A percentile compares a stretch with the other conserved stretches of the same genome.
Evolutionary conservation across 2,888 invertebrate genomes (phyloP).

Genomic region (Caenorhabditis sinica): DNA sequence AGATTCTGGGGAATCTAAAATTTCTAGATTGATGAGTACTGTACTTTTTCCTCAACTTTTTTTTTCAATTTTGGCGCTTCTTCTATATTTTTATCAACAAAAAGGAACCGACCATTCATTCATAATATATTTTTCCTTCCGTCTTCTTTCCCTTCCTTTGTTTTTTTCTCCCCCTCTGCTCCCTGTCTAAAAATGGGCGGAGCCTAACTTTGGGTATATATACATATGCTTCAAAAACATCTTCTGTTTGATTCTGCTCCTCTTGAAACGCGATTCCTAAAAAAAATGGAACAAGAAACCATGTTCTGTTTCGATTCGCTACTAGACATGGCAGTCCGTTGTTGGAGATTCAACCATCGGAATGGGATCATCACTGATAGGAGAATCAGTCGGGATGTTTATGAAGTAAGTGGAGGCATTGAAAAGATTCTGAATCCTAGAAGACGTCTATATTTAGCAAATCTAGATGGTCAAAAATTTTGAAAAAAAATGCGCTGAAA

Average conservation of each 20-base stretch:
- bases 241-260: no score
- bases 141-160: not conserved
- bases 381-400: conserved; percentile 7
- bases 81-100: conserved; percentile 5
- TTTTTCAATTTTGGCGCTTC: conserved; percentile 1
- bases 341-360: conserved; percentile 32
- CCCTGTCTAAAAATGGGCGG: conserved; percentile 11
- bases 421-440: not conserved
- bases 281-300: conserved; percentile 4
- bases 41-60: no score
- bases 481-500: no score
- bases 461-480: no score
- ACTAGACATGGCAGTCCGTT: conserved; percentile 26
- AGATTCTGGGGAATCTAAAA: no score
- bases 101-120: not conserved
- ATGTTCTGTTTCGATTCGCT: conserved; percentile 35
- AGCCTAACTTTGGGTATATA: not conserved
- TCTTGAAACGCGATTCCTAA: not conserved
- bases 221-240: not conserved
- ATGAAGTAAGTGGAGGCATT: conserved; percentile 9
- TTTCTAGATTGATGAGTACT: no score
- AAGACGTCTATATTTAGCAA: no score
- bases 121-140: not conserved
- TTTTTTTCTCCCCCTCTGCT: no score
- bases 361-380: conserved; percentile 14